phyloP scores from a whole-genome alignment of 2,888 invertebrate species.

The Rhogogaster chlorosoma region DNA sequence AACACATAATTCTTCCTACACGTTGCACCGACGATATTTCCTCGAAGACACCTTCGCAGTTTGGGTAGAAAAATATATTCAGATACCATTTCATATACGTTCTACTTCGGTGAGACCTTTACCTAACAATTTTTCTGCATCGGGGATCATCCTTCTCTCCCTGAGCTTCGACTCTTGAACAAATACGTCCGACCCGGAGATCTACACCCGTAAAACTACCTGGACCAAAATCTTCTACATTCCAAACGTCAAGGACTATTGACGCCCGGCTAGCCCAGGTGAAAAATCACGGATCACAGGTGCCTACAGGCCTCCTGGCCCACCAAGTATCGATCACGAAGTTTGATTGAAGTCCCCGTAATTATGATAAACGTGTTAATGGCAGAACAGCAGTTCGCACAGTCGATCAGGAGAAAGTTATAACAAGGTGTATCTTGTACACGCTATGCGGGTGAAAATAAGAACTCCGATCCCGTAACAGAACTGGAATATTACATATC shows the following conservation, averaged over 20 bases:
- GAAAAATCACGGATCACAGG: neutral
- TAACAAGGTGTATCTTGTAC: neutral
- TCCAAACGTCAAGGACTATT: conserved; percentile 72
- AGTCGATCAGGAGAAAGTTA: neutral
- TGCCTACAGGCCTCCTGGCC: neutral
- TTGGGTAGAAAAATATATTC: neutral
- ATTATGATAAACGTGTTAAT: neutral
- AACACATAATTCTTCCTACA: neutral
- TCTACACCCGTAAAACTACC: conserved; percentile 51
- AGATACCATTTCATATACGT: neutral
- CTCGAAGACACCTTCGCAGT: neutral
- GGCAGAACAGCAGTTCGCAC: neutral
- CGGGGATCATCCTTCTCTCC: neutral
- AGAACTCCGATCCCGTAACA: neutral
- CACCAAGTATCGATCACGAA: neutral
- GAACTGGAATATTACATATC: neutral
- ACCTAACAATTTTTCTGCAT: neutral
- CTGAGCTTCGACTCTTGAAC: neutral
- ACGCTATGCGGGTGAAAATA: neutral
- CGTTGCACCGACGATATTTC: neutral
- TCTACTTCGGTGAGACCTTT: neutral
- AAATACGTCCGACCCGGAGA: neutral
- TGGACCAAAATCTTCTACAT: conserved; percentile 59
- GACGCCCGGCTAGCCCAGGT: conserved; percentile 46
- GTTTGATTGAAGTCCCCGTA: neutral